Evolutionary conservation across 2,113 vertebrate genomes (phyloP).

Genomic region (Antidorcas marsupialis): DNA sequence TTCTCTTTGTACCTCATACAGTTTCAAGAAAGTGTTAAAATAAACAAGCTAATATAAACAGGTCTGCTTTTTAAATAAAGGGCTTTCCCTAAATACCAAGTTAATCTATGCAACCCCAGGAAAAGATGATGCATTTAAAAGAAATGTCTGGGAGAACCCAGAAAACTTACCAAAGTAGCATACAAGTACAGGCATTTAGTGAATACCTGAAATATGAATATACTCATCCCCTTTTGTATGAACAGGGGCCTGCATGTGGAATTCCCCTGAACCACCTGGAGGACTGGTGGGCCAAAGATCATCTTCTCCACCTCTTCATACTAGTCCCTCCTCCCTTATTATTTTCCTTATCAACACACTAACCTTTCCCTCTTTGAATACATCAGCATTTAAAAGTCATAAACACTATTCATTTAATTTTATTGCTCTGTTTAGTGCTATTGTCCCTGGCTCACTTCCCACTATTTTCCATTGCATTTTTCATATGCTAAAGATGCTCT

Average conservation of each 20-base stretch:
- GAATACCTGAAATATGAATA: not conserved
- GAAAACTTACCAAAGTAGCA: conserved; percentile 16
- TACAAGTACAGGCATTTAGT: not conserved
- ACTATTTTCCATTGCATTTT: not conserved
- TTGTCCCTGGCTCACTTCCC: not conserved
- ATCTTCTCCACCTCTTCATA: not conserved
- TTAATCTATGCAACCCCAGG: not conserved
- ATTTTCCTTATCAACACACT: not conserved
- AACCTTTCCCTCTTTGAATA: not conserved
- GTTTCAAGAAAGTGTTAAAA: conserved; percentile 20
- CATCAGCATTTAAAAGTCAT: not conserved
- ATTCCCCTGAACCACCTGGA: conserved; percentile 14
- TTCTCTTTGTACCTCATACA: not conserved
- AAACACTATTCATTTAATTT: not conserved
- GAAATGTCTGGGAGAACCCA: conserved; percentile 14
- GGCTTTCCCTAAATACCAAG: conserved; percentile 29
- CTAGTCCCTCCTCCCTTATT: not conserved
- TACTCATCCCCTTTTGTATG: not conserved
- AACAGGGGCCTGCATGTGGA: not conserved
- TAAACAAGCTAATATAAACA: not conserved
- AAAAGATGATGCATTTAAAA: conserved; percentile 31
- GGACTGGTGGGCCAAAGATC: not conserved
- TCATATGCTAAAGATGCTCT: not conserved
- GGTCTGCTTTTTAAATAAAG: not conserved
- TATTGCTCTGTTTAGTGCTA: not conserved